Conservation (phyloP, 2,113 vertebrate genomes). For the Microtus montanus region DNA sequence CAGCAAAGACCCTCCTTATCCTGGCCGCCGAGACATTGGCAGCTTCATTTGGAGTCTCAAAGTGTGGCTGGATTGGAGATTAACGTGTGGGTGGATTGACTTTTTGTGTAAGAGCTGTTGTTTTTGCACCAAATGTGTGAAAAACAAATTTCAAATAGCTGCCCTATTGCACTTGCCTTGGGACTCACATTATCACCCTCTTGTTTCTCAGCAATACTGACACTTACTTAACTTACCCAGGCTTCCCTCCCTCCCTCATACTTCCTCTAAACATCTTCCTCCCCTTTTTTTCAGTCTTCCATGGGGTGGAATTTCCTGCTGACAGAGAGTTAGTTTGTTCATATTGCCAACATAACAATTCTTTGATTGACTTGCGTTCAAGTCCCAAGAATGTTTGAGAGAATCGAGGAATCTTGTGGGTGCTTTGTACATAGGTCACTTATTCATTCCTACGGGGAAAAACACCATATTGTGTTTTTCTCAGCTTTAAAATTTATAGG, state of each 20-base stretch:
- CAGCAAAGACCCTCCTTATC: constrained; percentile 80
- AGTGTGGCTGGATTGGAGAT: constrained; percentile 84
- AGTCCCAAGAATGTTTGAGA: constrained; percentile 65
- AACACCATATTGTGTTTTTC: constrained; percentile 37
- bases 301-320: constrained; percentile 58
- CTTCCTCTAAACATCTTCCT: constrained; percentile 10
- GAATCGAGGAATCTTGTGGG: constrained; percentile 30
- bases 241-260: not conserved
- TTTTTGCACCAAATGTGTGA: constrained; percentile 85
- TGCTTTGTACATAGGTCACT: not conserved
- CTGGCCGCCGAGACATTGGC: constrained; percentile 81
- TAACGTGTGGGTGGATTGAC: constrained; percentile 82
- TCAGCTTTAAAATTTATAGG: constrained; percentile 35
- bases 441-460: not conserved
- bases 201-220: constrained; percentile 74
- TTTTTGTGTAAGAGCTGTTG: constrained; percentile 80
- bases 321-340: constrained; percentile 68
- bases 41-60: constrained; percentile 85
- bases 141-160: constrained; percentile 86
- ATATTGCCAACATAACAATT: constrained; percentile 56
- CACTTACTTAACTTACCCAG: constrained; percentile 54
- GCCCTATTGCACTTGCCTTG: constrained; percentile 80
- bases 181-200: constrained; percentile 78
- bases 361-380: constrained; percentile 55
- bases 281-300: not conserved